A percentile compares a stretch with the other conserved stretches of the same genome.
phyloP scores from a whole-genome alignment of 2,888 invertebrate species.

The Drosophila maculinotata region DNA sequence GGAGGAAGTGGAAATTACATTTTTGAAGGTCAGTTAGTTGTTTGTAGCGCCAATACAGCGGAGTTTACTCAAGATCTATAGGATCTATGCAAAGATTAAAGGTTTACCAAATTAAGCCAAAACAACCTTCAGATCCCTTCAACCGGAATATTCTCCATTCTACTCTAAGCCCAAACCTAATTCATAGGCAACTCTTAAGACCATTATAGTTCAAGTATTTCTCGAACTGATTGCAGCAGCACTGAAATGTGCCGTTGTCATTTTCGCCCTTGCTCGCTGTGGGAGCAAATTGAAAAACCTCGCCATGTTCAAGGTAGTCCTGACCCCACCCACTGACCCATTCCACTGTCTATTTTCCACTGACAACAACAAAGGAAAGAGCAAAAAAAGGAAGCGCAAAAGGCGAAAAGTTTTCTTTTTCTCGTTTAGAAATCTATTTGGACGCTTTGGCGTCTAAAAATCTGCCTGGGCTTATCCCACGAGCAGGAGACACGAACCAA shows the following conservation, averaged over 20 bases:
- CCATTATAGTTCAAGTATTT: conserved; percentile 47
- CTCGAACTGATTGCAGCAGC: conserved; percentile 40
- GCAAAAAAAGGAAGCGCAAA: conserved; percentile 42
- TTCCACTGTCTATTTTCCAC: conserved; percentile 9
- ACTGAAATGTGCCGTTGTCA: conserved; percentile 31
- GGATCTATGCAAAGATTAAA: not conserved
- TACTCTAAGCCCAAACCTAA: conserved; percentile 3
- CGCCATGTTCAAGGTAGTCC: conserved; percentile 1
- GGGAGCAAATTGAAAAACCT: conserved; percentile 45
- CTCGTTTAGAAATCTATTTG: conserved; percentile 56
- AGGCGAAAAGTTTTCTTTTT: conserved; percentile 51
- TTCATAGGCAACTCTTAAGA: conserved; percentile 34
- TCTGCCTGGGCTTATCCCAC: conserved; percentile 54
- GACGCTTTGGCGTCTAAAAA: conserved; percentile 25
- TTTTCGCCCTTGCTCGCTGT: conserved; percentile 25
- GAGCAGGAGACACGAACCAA: conserved; percentile 28
- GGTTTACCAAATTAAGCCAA: not conserved
- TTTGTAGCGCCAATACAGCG: too few relatives aligned
- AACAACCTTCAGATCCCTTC: not conserved
- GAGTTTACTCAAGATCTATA: too few relatives aligned
- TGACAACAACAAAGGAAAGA: conserved; percentile 43
- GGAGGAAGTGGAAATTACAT: not conserved
- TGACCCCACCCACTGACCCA: not conserved
- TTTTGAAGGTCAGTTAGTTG: too few relatives aligned
- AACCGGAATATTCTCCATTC: too few relatives aligned